These are phyloP conservation scores for Andrena minutula DNA, from an alignment of 2,888 invertebrate species.

Conservation along the genomic window DNA sequence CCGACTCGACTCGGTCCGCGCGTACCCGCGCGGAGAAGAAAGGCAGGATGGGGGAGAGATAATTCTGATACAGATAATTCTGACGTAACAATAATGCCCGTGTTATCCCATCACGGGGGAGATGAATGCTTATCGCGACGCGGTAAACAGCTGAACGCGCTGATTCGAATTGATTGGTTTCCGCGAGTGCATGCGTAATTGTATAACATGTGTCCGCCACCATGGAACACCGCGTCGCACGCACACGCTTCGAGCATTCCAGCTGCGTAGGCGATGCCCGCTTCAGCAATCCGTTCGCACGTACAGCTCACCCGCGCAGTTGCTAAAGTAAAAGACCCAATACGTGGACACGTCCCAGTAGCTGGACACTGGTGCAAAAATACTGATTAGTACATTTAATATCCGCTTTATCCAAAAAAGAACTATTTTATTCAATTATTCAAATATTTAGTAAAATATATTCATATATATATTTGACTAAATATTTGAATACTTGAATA, in stretches of 20 bases:
- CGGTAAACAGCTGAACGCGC: constrained; percentile 6
- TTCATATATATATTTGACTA: too few relatives aligned
- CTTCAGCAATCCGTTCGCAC: constrained; percentile 8
- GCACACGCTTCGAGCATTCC: not conserved
- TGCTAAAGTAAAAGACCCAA: too few relatives aligned
- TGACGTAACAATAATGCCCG: constrained; percentile 18
- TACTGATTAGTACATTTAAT: too few relatives aligned
- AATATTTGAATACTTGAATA: too few relatives aligned
- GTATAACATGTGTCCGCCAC: not conserved
- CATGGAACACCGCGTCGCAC: not conserved
- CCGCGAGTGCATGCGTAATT: not conserved
- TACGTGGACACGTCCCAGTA: too few relatives aligned
- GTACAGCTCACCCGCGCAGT: constrained; percentile 4
- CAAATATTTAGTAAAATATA: too few relatives aligned
- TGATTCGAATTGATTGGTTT: constrained; percentile 27
- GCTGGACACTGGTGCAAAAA: too few relatives aligned
- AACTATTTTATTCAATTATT: too few relatives aligned
- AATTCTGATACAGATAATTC: not conserved
- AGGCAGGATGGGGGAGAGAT: not conserved
- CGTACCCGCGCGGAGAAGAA: not conserved
- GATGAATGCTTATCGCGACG: not conserved
- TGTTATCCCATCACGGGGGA: constrained; percentile 7
- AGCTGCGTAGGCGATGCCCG: constrained; percentile 19
- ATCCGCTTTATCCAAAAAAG: too few relatives aligned
- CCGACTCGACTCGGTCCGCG: not conserved